phyloP scores from a whole-genome alignment of 2,797 vertebrate species.

The Halcyon leucocephala region DNA sequence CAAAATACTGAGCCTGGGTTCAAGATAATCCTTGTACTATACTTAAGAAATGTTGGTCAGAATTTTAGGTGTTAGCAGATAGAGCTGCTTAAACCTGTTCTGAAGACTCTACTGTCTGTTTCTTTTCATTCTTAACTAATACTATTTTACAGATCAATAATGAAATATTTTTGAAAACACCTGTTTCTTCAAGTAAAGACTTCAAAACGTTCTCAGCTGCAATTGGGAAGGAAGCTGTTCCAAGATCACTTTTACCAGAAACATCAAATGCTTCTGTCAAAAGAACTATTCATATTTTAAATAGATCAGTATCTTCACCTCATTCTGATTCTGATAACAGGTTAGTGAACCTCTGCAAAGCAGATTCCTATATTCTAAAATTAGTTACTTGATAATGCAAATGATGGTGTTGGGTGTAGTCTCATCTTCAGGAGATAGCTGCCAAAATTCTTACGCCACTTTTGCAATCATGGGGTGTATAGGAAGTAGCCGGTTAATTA shows the following conservation, averaged over 20 bases:
- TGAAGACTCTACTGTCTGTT: not conserved
- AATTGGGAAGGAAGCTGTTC: slow-evolving; percentile 62
- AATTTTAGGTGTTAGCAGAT: not conserved
- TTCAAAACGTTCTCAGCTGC: slow-evolving; percentile 60
- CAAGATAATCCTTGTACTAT: not conserved
- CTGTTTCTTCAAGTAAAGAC: slow-evolving; percentile 69
- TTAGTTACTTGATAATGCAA: not conserved
- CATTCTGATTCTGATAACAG: slow-evolving; percentile 72
- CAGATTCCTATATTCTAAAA: not conserved
- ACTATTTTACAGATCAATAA: slow-evolving; percentile 59
- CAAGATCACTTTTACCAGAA: slow-evolving; percentile 69
- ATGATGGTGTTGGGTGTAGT: not conserved
- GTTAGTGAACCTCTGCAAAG: slow-evolving; percentile 55
- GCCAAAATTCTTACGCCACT: not conserved
- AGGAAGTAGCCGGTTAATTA: not conserved
- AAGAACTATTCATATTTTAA: slow-evolving; percentile 64
- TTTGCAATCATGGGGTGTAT: not conserved
- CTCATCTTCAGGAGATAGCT: not conserved
- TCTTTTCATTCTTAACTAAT: slow-evolving; percentile 35
- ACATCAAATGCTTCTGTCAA: slow-evolving; percentile 41
- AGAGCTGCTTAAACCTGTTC: not conserved
- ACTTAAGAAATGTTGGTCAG: not conserved
- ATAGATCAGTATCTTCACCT: slow-evolving; percentile 60
- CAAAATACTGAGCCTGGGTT: not conserved
- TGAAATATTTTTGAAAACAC: slow-evolving; percentile 67